phyloP scores from a whole-genome alignment of 2,113 vertebrate genomes.

The Gavialis gangeticus region DNA sequence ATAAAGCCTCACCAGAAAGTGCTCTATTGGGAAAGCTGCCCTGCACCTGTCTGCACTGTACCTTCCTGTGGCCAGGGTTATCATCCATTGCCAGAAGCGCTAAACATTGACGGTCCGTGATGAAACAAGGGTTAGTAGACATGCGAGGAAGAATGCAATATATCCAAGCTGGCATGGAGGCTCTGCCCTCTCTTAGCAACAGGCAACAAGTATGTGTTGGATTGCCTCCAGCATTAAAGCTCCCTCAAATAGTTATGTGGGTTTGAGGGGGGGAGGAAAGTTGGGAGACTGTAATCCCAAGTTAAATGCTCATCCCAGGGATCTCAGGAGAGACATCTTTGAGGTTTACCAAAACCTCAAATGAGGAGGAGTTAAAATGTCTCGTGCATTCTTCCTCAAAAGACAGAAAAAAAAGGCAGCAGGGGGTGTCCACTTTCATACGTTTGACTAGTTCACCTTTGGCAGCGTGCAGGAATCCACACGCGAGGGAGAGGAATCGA shows the following conservation, averaged over 20 bases:
- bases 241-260: neutral
- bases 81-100: neutral
- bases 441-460: neutral
- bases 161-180: neutral
- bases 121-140: neutral
- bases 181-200: neutral
- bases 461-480: neutral
- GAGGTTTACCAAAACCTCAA: neutral
- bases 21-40: neutral
- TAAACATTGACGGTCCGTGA: neutral
- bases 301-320: neutral
- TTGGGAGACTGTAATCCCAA: neutral
- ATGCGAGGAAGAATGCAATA: rapidly evolving
- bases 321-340: neutral
- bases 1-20: neutral
- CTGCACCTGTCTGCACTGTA: neutral
- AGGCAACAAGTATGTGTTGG: neutral
- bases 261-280: neutral
- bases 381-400: neutral
- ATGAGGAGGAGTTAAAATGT: neutral
- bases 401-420: neutral
- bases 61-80: rapidly evolving
- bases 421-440: neutral
- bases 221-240: neutral
- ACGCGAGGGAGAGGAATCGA: too few relatives aligned